Percentiles rank a stretch among this genome's conserved stretches.
phyloP scores from a whole-genome alignment of 2,113 vertebrate genomes.

The Sphyrna mokarran region DNA sequence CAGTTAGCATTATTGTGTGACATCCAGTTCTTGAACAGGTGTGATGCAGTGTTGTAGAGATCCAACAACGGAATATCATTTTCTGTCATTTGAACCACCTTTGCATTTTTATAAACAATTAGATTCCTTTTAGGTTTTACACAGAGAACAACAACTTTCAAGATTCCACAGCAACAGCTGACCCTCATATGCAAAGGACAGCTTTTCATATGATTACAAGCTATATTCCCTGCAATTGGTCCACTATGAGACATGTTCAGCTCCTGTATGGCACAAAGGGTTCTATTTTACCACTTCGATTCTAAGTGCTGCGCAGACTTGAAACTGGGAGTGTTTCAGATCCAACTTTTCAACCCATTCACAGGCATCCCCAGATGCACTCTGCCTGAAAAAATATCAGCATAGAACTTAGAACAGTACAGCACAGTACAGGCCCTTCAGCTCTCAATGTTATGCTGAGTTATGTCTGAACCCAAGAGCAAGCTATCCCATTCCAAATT shows the following conservation, averaged over 20 bases:
- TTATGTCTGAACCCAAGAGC: too few relatives aligned
- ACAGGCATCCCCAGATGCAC: too few relatives aligned
- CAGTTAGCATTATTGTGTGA: background rate
- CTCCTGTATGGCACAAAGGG: background rate
- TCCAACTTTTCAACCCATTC: too few relatives aligned
- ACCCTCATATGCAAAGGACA: background rate
- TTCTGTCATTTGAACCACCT: background rate
- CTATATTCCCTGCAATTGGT: background rate
- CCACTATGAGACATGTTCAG: background rate
- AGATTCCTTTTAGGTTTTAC: background rate
- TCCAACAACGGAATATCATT: background rate
- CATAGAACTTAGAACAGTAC: too few relatives aligned
- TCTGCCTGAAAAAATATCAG: too few relatives aligned
- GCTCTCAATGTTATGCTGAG: too few relatives aligned
- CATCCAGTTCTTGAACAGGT: background rate
- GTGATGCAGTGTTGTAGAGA: background rate
- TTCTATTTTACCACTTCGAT: too few relatives aligned
- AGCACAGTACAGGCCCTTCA: too few relatives aligned
- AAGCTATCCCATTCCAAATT: too few relatives aligned
- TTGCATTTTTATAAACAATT: background rate
- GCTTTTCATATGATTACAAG: background rate
- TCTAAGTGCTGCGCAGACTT: too few relatives aligned
- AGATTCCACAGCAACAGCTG: background rate
- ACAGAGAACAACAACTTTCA: background rate
- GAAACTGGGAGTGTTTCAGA: too few relatives aligned